Evolutionary conservation across 2,888 invertebrate genomes (phyloP), one percentile per base, ranked within the genome.

Genomic region (Celastrina argiolus): DNA sequence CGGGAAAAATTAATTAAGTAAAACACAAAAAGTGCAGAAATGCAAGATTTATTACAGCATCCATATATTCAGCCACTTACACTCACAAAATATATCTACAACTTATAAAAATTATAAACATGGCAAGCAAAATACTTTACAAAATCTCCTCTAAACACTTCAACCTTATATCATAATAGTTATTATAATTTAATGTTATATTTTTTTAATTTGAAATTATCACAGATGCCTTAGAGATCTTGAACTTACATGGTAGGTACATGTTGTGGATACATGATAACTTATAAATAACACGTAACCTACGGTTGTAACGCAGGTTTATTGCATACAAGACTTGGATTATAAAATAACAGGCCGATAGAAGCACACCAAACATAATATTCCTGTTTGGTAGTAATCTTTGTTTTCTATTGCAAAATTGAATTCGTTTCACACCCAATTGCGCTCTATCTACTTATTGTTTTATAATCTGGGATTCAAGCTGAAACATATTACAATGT

Each of bases 181-280:
- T 75, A 80, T 81, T 76, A 88, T 88, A 88, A 86, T 87, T 87
- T 85, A 88, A 82, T 81, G 81, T 78, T 81, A 83, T 81, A 83
- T 79, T 83, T 84, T 83, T 83, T 86, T 85, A 81, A 87, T 85
- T 86, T 88, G 83, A 79, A 81, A 80, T 87, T 91, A 91, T 91
- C 91, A 91, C 90, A 91, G 90, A 88, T 88, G 82, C 86, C 85
- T 87, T 82, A 86, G 91, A 90, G 91, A 91, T 91, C 90, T 85
- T 88, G 81, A 76, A 84, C 88, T 88, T 90, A 90, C 77, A 76
- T 84, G 81, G 83, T 89, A 89, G 81, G 83, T 89, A 89, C 82
- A 78, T 83, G 80, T 82, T 80, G 79, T 78, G 82, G 80, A 82
- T 80, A 80, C 78, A 76, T 74, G 74, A 73, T 74, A 74, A 70